Percentiles rank a stretch among this genome's conserved stretches.
Conservation (phyloP, 2,888 invertebrate genomes). For the Augochlorella aurata region DNA sequence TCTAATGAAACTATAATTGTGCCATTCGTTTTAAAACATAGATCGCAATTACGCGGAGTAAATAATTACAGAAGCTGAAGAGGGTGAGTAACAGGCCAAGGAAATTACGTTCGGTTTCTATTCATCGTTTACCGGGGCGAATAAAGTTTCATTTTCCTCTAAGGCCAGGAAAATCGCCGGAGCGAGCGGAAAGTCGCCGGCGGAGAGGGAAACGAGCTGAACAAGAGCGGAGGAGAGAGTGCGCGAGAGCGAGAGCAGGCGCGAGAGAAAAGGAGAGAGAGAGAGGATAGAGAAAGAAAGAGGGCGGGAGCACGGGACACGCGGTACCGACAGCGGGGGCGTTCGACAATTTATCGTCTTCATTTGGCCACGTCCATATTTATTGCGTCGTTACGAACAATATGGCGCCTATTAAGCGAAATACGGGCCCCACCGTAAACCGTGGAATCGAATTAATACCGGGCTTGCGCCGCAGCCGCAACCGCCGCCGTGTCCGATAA, state of each 20-base stretch:
- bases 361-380: conserved; percentile 80
- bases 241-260: conserved; percentile 10
- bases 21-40: too few relatives aligned
- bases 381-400: conserved; percentile 80
- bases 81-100: neutral
- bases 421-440: conserved; percentile 70
- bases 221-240: conserved; percentile 30
- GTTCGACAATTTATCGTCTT: conserved; percentile 80
- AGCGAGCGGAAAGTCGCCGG: conserved; percentile 18
- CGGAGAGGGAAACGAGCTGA: conserved; percentile 9
- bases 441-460: conserved; percentile 76
- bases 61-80: too few relatives aligned
- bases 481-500: conserved; percentile 68
- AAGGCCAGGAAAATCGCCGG: conserved; percentile 27
- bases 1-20: too few relatives aligned
- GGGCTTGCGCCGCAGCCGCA: conserved; percentile 58
- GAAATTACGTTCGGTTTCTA: conserved; percentile 1
- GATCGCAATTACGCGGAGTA: too few relatives aligned
- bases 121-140: neutral
- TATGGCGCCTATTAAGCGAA: conserved; percentile 79
- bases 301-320: conserved; percentile 37
- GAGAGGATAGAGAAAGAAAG: conserved; percentile 2
- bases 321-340: conserved; percentile 76
- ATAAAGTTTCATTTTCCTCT: neutral
- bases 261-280: neutral